These are phyloP conservation scores for Podilymbus podiceps DNA, from an alignment of 2,113 vertebrate genomes.

Conservation along the genomic window DNA sequence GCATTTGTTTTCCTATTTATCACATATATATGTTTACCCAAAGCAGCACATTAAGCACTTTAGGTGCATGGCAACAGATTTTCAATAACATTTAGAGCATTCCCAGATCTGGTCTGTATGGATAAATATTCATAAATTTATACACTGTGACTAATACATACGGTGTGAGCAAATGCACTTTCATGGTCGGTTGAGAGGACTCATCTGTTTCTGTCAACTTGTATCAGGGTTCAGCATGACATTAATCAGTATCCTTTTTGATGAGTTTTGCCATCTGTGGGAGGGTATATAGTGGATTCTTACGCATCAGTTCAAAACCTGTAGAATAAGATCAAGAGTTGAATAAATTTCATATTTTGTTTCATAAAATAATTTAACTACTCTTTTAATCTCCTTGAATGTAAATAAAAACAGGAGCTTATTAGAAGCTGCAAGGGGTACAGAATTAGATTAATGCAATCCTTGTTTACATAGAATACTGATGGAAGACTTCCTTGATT, in stretches of 20 bases:
- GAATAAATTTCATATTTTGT: not conserved
- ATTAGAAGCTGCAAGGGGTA: not conserved
- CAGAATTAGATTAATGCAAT: not conserved
- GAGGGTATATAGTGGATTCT: not conserved
- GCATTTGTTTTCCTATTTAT: not conserved
- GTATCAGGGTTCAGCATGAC: not conserved
- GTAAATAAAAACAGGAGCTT: not conserved
- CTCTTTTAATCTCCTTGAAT: not conserved
- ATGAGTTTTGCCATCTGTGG: not conserved
- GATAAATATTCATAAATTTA: constrained; percentile 60
- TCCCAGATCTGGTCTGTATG: not conserved
- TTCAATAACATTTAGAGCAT: not conserved
- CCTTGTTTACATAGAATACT: not conserved
- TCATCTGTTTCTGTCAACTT: constrained; percentile 31
- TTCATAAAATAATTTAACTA: not conserved
- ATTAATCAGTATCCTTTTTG: not conserved
- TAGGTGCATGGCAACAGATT: not conserved
- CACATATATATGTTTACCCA: not conserved
- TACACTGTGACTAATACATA: constrained; percentile 23
- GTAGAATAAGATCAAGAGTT: not conserved
- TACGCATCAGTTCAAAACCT: not conserved
- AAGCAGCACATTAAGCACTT: not conserved
- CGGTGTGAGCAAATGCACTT: constrained; percentile 1
- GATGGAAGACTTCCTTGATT: not conserved
- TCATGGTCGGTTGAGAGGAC: not conserved